phyloP scores from a whole-genome alignment of 1,140 invertebrate genomes.

The Drosophila trapezifrons region DNA sequence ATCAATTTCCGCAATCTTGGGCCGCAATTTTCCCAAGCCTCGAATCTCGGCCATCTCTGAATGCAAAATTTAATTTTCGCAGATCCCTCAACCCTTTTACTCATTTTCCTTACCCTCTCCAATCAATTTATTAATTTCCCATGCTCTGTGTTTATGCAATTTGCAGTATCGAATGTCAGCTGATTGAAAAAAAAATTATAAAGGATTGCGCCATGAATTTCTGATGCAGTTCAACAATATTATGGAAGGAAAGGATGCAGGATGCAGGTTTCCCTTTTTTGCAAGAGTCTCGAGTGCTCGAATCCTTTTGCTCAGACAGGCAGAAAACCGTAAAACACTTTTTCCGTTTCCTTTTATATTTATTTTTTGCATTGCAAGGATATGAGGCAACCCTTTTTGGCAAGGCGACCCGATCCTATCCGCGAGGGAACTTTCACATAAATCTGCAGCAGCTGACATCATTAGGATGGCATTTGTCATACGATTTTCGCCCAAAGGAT shows the following conservation, averaged over 20 bases:
- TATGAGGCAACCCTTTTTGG: constrained; percentile 57
- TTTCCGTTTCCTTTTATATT: constrained; percentile 23
- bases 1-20: constrained; percentile 30
- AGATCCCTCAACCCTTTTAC: constrained; percentile 56
- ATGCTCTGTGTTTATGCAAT: constrained; percentile 75
- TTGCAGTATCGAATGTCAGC: constrained; percentile 75
- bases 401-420: constrained; percentile 9
- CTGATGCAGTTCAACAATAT: constrained; percentile 29
- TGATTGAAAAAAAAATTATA: constrained; percentile 47
- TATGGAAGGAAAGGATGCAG: constrained; percentile 49
- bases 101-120: neutral
- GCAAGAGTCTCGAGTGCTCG: constrained; percentile 31
- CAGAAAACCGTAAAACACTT: constrained; percentile 75
- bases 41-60: constrained; percentile 23
- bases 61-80: constrained; percentile 46
- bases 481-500: constrained; percentile 66
- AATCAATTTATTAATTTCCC: constrained; percentile 78
- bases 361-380: constrained; percentile 45
- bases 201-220: constrained; percentile 57
- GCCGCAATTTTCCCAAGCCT: constrained; percentile 41
- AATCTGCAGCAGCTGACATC: constrained; percentile 75
- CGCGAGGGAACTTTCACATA: constrained; percentile 63
- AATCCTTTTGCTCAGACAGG: constrained; percentile 72
- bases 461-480: constrained; percentile 75
- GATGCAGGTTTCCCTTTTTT: constrained; percentile 44